A percentile compares a stretch with the other conserved stretches of the same genome.
These are phyloP conservation scores for Drosophila santomea DNA, from an alignment of 1,140 invertebrate species.

Conservation along the genomic window DNA sequence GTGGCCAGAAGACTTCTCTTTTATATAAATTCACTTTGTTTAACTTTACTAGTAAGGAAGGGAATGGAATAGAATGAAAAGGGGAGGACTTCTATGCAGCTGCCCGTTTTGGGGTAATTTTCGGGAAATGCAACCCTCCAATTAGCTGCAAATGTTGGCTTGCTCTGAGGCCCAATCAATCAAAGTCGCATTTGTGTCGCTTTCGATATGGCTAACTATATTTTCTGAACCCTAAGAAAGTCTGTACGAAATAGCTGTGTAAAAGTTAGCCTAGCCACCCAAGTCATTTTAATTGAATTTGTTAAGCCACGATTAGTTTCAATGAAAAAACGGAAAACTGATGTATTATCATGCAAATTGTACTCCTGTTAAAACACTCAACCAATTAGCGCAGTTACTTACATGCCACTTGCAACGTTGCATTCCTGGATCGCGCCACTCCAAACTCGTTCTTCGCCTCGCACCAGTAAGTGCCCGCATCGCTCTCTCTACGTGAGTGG, in stretches of 20 bases:
- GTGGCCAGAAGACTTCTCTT: slow-evolving; percentile 28
- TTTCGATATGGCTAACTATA: not conserved
- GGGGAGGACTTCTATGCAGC: slow-evolving; percentile 35
- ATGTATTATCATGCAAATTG: not conserved
- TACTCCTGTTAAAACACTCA: not conserved
- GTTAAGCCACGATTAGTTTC: not conserved
- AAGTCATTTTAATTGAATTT: not conserved
- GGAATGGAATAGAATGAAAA: not conserved
- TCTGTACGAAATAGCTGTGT: not conserved
- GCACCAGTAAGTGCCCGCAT: slow-evolving; percentile 95
- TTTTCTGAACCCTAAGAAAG: not conserved
- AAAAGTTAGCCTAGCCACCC: not conserved
- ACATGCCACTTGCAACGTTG: slow-evolving; percentile 94
- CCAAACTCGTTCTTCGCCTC: slow-evolving; percentile 93
- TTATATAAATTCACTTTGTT: slow-evolving; percentile 54
- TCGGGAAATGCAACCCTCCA: slow-evolving; percentile 56
- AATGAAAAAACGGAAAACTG: not conserved
- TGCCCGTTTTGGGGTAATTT: slow-evolving; percentile 14
- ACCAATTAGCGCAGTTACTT: slow-evolving; percentile 69
- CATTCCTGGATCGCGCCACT: slow-evolving; percentile 91
- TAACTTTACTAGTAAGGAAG: slow-evolving; percentile 71
- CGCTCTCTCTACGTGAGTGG: slow-evolving; percentile 87
- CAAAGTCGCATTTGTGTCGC: slow-evolving; percentile 43
- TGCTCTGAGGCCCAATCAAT: slow-evolving; percentile 50
- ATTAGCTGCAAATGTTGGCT: slow-evolving; percentile 64